Percentiles rank a stretch among this genome's conserved stretches.
Evolutionary conservation across 2,888 invertebrate genomes (phyloP).

Genomic region (Marasmarcha lunaedactyla): DNA sequence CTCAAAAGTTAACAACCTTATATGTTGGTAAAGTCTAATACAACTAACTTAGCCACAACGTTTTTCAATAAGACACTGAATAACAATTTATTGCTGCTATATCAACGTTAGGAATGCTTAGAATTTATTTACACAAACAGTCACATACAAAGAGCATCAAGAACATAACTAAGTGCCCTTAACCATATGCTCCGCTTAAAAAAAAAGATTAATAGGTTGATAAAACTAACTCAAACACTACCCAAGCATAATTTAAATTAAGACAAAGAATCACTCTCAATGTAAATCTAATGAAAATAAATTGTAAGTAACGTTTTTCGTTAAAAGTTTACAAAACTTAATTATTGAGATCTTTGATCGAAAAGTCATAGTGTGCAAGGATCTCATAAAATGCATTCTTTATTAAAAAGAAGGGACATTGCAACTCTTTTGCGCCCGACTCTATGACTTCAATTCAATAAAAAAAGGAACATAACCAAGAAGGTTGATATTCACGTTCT

Average conservation of each 20-base stretch:
- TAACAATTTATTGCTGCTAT: constrained; percentile 38
- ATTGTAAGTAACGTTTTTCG: constrained; percentile 7
- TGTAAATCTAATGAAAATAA: constrained; percentile 10
- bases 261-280: constrained; percentile 15
- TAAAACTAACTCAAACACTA: too few relatives aligned
- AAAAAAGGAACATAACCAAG: too few relatives aligned
- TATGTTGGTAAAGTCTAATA: constrained; percentile 28
- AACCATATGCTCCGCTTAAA: too few relatives aligned
- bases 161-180: too few relatives aligned
- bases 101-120: constrained; percentile 10
- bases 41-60: constrained; percentile 44
- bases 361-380: too few relatives aligned
- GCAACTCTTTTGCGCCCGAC: too few relatives aligned
- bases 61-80: constrained; percentile 50
- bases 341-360: constrained; percentile 6
- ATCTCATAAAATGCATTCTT: too few relatives aligned
- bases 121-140: constrained; percentile 7
- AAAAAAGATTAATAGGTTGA: too few relatives aligned
- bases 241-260: constrained; percentile 11
- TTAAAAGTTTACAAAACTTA: constrained; percentile 15
- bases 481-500: too few relatives aligned
- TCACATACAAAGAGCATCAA: too few relatives aligned
- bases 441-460: too few relatives aligned
- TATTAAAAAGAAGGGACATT: too few relatives aligned
- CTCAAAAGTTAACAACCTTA: constrained; percentile 48